phyloP scores from a whole-genome alignment of 2,113 vertebrate genomes.

The Dipodomys merriami region DNA sequence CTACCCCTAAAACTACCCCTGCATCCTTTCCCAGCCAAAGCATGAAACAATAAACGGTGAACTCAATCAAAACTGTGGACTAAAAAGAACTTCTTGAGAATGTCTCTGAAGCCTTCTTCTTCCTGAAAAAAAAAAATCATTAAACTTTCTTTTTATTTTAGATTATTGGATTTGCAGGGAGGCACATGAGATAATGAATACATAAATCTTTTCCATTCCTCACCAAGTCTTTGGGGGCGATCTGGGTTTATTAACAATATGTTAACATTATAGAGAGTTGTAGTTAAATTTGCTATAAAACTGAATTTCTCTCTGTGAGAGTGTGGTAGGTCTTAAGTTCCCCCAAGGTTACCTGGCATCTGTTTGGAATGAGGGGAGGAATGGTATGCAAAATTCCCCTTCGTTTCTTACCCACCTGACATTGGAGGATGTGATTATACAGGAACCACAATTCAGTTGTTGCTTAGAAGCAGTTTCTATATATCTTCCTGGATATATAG shows the following conservation, averaged over 20 bases:
- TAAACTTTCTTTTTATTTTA: conserved; percentile 58
- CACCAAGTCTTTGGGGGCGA: not conserved
- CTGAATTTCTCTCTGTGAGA: conserved; percentile 7
- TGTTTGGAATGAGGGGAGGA: not conserved
- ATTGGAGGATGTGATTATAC: not conserved
- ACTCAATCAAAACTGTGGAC: not conserved
- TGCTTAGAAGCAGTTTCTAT: conserved; percentile 13
- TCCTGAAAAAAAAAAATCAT: conserved; percentile 27
- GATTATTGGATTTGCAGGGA: conserved; percentile 48
- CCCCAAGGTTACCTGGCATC: not conserved
- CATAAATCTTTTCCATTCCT: conserved; percentile 40
- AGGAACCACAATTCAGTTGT: not conserved
- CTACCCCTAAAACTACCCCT: not conserved
- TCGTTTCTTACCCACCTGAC: not conserved
- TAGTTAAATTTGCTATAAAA: not conserved
- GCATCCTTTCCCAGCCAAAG: not conserved
- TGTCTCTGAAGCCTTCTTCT: not conserved
- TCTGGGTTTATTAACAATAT: conserved; percentile 2
- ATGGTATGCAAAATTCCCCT: not conserved
- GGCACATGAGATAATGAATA: conserved; percentile 21
- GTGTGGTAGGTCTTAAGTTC: not conserved
- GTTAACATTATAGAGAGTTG: not conserved
- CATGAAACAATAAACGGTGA: not conserved
- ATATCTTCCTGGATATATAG: not conserved
- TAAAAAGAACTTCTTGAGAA: conserved; percentile 31